These are phyloP conservation scores for Prenolepis imparis DNA, from an alignment of 2,888 invertebrate species.

Conservation along the genomic window DNA sequence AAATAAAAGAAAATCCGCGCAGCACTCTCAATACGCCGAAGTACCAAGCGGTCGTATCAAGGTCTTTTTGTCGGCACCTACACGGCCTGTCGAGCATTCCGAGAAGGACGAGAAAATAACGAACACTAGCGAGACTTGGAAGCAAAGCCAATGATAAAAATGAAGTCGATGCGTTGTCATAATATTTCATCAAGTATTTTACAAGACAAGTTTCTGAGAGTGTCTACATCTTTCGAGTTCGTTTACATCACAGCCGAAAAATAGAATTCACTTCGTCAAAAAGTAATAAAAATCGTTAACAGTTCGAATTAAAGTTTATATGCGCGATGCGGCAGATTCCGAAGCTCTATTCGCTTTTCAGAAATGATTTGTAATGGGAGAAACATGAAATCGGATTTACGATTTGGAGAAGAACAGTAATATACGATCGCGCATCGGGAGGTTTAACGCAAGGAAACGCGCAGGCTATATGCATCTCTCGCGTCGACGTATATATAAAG, in stretches of 20 bases:
- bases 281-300: neutral
- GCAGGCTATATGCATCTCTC: neutral
- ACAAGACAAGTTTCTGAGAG: neutral
- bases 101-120: slow-evolving; percentile 72
- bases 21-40: slow-evolving; percentile 41
- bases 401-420: slow-evolving; percentile 16
- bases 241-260: neutral
- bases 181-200: neutral
- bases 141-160: slow-evolving; percentile 58
- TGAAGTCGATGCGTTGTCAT: slow-evolving; percentile 50
- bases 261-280: too few relatives aligned
- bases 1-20: slow-evolving; percentile 14
- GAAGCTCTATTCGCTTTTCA: slow-evolving; percentile 3
- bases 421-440: slow-evolving; percentile 13
- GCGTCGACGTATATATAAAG: slow-evolving; percentile 26
- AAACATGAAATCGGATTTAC: neutral
- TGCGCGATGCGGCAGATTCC: neutral
- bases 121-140: slow-evolving; percentile 29
- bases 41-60: slow-evolving; percentile 57
- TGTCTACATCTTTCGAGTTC: neutral
- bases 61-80: slow-evolving; percentile 67
- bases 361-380: slow-evolving; percentile 2
- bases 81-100: slow-evolving; percentile 68
- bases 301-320: neutral
- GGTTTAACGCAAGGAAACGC: slow-evolving; percentile 11